Percentiles rank a stretch among this genome's conserved stretches.
Evolutionary conservation across 2,888 invertebrate genomes (phyloP).

Genomic region (Pristionchus entomophagus): DNA sequence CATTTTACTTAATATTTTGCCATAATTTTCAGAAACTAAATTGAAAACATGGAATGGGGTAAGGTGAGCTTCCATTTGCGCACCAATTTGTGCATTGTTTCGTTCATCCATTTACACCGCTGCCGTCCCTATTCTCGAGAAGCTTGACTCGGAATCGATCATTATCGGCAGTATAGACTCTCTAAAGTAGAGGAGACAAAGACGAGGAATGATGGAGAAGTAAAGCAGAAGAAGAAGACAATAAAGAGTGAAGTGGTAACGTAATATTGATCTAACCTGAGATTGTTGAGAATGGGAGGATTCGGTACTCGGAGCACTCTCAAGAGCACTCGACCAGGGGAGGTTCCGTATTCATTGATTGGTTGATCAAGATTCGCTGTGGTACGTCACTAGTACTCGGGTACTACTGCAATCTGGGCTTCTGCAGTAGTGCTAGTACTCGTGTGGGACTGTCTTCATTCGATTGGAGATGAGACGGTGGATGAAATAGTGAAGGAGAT

Average conservation of each 20-base stretch:
- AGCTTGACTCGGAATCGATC: neutral
- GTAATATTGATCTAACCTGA: too few species aligned
- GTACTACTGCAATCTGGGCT: neutral
- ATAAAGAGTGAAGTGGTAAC: slow-evolving; percentile 16
- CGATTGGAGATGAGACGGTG: neutral
- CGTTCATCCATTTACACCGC: too few species aligned
- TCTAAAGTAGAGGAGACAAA: neutral
- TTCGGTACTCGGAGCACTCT: neutral
- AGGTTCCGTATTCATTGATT: slow-evolving; percentile 15
- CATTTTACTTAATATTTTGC: too few species aligned
- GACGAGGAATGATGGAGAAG: neutral
- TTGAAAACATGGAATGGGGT: too few species aligned
- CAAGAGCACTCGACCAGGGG: slow-evolving; percentile 45
- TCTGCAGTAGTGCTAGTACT: neutral
- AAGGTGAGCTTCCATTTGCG: too few species aligned
- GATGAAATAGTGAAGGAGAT: neutral
- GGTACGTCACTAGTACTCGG: slow-evolving; percentile 18
- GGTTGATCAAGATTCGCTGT: neutral
- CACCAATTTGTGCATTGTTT: too few species aligned
- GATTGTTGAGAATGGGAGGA: too few species aligned
- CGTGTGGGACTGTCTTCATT: neutral
- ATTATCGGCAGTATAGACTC: neutral
- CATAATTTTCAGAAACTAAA: too few species aligned
- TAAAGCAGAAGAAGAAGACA: neutral
- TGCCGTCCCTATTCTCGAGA: too few species aligned